A percentile compares a stretch with the other conserved stretches of the same genome.
Conservation (phyloP, 2,113 vertebrate species). For the Pyxicephalus adspersus region DNA sequence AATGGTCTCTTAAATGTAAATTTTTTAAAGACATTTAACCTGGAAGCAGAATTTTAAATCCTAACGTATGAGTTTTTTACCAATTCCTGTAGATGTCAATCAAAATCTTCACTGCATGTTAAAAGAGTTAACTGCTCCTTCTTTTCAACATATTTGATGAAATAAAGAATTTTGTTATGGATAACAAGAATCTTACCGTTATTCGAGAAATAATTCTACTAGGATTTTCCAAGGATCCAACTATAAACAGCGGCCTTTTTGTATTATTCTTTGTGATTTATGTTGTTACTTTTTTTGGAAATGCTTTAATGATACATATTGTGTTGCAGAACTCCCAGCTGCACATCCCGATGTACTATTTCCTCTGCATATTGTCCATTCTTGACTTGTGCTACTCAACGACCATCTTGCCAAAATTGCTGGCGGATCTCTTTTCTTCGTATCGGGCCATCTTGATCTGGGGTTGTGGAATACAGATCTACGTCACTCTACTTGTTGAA, state of each 20-base stretch:
- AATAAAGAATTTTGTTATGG: too few relatives aligned
- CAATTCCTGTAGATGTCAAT: too few relatives aligned
- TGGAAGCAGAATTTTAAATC: too few relatives aligned
- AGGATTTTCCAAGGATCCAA: background rate
- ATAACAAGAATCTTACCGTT: background rate
- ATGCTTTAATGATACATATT: background rate
- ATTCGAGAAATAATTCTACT: background rate
- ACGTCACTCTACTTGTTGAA: background rate
- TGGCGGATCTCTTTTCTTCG: background rate
- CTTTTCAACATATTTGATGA: too few relatives aligned
- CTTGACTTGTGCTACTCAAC: background rate
- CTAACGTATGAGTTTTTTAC: too few relatives aligned
- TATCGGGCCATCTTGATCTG: background rate
- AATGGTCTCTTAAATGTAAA: too few relatives aligned
- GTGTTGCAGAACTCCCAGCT: background rate
- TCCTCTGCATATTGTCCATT: too few relatives aligned
- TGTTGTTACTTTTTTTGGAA: too few relatives aligned
- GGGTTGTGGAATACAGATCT: background rate
- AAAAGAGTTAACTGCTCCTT: too few relatives aligned
- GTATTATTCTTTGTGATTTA: background rate
- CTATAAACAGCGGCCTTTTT: background rate
- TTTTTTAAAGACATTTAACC: too few relatives aligned
- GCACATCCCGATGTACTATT: conserved; percentile 12
- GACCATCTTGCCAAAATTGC: background rate
- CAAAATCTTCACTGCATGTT: too few relatives aligned